Base-by-base conservation (phyloP, 2,113 vertebrate species). In the Lutjanus erythropterus region DNA sequence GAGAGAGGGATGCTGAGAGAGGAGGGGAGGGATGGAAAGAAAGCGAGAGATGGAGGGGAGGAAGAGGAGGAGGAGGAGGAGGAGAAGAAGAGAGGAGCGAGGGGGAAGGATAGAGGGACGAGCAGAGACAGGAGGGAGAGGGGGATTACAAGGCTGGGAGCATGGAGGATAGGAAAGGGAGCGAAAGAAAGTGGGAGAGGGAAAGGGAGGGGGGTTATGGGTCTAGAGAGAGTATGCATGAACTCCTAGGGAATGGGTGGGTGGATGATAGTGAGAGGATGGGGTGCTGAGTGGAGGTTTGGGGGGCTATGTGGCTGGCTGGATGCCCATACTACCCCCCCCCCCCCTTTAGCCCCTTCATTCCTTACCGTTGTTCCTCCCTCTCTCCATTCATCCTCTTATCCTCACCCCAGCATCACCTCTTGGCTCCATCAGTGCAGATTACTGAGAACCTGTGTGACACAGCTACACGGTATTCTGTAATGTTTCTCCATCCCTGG, bases 1-100 rank as follows among this genome's bases (percentile, higher is more conserved):
- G 91, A 94, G 92, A 93, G 90, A 86, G 81, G 80, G 86, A 90
- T 90, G 89, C 90, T 88, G 90, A 92, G 88, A 87, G 89, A 84
- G 33, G 64, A 86, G 73, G 84, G 85, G 75, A 86, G 75, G 85
- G 72, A 88, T 80, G 88, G 83, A 85, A 71, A 82, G 77, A 81
- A 80, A 90, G n/a, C 62, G 44, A 83, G 55, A 78, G 83, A 85
- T 55, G 19, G 47, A 80, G 61, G 56, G 53, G 60, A 59, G 35
- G 67, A 53, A 73, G 33, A 42, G 35, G 64, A 47, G 73, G 29
- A 41, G 50, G 62, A 58, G 35, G 67, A 53, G 77, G 33, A 42
- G 39, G 67, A 47, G 77, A 25, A 35, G 59, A 66, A 47, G 59
- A 79, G 71, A 64, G 71, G 47, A 56, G 31, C 0, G 44, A 67